These are phyloP conservation scores for Gymnocypris eckloni DNA, from an alignment of 2,797 vertebrate genomes.

Conservation along the genomic window DNA sequence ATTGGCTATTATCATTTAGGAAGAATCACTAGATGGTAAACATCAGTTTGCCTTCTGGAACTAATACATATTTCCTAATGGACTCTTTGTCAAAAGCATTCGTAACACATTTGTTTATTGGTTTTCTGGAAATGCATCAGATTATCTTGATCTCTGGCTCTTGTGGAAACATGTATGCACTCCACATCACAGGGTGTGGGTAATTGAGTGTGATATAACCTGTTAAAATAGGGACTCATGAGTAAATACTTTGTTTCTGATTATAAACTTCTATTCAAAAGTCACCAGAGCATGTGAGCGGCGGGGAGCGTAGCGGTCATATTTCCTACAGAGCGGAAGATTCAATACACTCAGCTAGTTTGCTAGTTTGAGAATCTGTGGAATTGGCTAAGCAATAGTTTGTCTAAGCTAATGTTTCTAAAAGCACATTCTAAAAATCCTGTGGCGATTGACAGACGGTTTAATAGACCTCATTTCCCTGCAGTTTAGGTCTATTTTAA, in stretches of 20 bases:
- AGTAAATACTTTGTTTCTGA: neutral
- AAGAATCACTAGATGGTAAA: neutral
- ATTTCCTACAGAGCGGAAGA: no score
- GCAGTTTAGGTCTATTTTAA: no score
- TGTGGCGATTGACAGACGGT: no score
- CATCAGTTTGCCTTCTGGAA: constrained; percentile 20
- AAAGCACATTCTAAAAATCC: no score
- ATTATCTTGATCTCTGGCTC: neutral
- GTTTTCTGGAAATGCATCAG: neutral
- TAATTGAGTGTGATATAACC: constrained; percentile 11
- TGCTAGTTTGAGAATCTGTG: no score
- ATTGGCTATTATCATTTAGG: constrained; percentile 15
- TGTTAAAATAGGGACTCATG: neutral
- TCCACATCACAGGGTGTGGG: constrained; percentile 16
- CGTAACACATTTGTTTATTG: neutral
- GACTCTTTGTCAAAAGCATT: constrained; percentile 10
- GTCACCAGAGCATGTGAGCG: neutral
- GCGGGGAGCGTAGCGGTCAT: no score
- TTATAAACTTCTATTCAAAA: neutral
- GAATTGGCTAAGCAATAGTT: no score
- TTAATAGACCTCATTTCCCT: no score
- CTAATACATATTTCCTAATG: neutral
- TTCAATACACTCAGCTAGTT: no score
- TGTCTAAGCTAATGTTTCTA: no score
- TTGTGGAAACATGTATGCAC: constrained; percentile 9